phyloP scores from a whole-genome alignment of 2,113 vertebrate species.

The Zosterops borbonicus region DNA sequence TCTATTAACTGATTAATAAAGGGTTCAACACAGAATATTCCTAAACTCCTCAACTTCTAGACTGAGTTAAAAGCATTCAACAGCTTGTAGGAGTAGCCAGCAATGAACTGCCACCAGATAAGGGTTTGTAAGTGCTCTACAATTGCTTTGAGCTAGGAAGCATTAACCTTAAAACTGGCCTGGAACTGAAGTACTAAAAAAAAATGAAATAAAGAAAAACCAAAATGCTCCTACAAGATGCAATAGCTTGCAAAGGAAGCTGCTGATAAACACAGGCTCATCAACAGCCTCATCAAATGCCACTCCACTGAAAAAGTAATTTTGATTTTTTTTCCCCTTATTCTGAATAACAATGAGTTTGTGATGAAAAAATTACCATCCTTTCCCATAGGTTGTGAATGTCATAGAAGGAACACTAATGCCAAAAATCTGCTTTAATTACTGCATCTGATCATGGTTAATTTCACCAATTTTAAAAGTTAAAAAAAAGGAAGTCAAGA shows the following conservation, averaged over 20 bases:
- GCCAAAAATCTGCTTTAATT: background rate
- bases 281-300: background rate
- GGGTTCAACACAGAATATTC: background rate
- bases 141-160: background rate
- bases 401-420: background rate
- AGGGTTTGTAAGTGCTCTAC: background rate
- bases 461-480: background rate
- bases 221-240: background rate
- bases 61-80: background rate
- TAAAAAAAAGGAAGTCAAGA: background rate
- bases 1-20: background rate
- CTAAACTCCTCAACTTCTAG: background rate
- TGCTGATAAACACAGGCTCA: background rate
- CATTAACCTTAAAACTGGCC: background rate
- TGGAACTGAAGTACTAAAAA: background rate
- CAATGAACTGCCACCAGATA: background rate
- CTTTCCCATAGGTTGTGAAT: background rate
- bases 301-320: background rate
- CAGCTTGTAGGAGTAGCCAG: background rate
- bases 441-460: background rate
- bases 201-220: background rate
- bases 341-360: background rate
- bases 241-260: background rate
- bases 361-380: background rate
- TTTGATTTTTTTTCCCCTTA: background rate